Evolutionary conservation across 2,888 invertebrate genomes (phyloP).

Genomic region (Ennomos fuscantarius): DNA sequence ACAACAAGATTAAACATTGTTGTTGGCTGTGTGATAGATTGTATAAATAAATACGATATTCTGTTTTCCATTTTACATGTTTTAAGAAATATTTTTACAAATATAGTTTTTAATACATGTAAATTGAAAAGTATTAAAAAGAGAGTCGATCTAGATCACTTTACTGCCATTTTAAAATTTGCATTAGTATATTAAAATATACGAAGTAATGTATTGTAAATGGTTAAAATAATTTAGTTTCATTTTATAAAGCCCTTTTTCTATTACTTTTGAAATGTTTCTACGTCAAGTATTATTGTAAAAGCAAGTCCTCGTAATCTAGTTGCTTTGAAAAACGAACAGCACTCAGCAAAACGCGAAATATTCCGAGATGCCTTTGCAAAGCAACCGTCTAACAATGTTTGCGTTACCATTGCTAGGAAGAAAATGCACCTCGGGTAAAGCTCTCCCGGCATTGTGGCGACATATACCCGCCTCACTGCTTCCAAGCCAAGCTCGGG

Average conservation of each 20-base stretch:
- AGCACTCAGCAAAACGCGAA: conserved; percentile 20
- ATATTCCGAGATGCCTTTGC: conserved; percentile 28
- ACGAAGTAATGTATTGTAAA: too few relatives aligned
- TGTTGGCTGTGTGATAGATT: conserved; percentile 2
- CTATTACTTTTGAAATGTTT: too few relatives aligned
- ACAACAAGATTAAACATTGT: conserved; percentile 13
- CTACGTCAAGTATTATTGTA: not conserved
- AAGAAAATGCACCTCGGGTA: conserved; percentile 28
- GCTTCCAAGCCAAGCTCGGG: conserved; percentile 23
- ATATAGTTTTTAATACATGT: too few relatives aligned
- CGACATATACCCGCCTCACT: conserved; percentile 32
- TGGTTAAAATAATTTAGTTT: too few relatives aligned
- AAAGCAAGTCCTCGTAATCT: not conserved
- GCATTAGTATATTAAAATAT: too few relatives aligned
- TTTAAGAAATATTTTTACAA: too few relatives aligned
- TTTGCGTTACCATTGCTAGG: conserved; percentile 34
- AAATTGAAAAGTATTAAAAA: too few relatives aligned
- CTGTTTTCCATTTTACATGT: too few relatives aligned
- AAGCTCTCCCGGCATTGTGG: conserved; percentile 33
- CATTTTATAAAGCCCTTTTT: too few relatives aligned
- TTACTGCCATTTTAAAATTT: too few relatives aligned
- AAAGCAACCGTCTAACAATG: conserved; percentile 37
- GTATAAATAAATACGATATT: not conserved
- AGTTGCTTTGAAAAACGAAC: conserved; percentile 8
- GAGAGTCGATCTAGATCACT: too few relatives aligned